These are phyloP conservation scores for Corythoichthys haematopterus DNA, from an alignment of 2,113 vertebrate genomes.

Conservation along the genomic window DNA sequence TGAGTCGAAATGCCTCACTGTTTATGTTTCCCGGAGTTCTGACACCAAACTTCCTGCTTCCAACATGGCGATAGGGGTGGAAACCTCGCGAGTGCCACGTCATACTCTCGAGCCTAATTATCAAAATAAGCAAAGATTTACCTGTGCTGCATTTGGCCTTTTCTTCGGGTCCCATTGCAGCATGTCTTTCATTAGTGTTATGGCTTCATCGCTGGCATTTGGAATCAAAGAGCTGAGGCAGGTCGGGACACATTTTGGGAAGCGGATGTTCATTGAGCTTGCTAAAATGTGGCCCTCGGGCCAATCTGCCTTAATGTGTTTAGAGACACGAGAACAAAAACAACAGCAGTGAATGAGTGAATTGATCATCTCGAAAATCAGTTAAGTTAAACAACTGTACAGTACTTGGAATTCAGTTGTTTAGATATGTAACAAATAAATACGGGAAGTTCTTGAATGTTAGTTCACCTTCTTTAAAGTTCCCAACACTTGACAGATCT, in stretches of 20 bases:
- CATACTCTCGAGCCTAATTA: too few species aligned
- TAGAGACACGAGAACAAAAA: constrained; percentile 10
- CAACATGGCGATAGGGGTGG: too few species aligned
- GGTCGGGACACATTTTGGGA: constrained; percentile 84
- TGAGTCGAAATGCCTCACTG: too few species aligned
- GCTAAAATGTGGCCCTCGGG: constrained; percentile 85
- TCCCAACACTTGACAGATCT: constrained; percentile 93
- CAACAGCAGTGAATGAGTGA: background rate
- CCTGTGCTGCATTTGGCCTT: constrained; percentile 86
- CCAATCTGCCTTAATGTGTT: constrained; percentile 80
- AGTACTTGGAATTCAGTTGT: background rate
- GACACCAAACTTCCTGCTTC: too few species aligned
- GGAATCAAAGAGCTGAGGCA: constrained; percentile 88
- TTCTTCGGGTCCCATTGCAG: constrained; percentile 90
- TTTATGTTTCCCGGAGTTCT: too few species aligned
- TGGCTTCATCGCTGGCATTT: constrained; percentile 84
- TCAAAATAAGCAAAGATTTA: constrained; percentile 34
- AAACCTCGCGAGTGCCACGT: too few species aligned
- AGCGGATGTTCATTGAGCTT: constrained; percentile 86
- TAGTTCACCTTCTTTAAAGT: constrained; percentile 83
- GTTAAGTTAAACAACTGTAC: background rate
- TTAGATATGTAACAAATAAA: background rate
- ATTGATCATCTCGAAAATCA: background rate
- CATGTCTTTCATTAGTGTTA: constrained; percentile 84
- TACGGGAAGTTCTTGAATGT: background rate